Evolutionary conservation across 1,140 invertebrate genomes (phyloP).

Genomic region (Neoseiulus cucumeris): DNA sequence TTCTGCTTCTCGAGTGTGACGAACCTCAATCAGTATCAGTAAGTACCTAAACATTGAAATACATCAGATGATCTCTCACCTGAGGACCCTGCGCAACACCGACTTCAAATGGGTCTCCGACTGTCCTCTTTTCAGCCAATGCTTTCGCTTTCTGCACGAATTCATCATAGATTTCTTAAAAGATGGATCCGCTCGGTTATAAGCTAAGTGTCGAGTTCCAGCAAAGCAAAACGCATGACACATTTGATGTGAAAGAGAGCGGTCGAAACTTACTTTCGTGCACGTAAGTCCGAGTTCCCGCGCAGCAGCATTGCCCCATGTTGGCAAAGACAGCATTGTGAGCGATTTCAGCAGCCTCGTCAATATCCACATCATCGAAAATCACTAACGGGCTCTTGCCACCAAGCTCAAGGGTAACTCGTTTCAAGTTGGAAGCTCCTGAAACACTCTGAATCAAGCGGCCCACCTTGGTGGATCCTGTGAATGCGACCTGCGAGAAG

Average conservation of each 20-base stretch:
- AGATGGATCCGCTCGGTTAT: too few species aligned
- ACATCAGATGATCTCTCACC: too few species aligned
- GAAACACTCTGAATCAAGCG: conserved; percentile 49
- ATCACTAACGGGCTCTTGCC: conserved; percentile 39
- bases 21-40: too few species aligned
- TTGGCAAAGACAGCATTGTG: conserved; percentile 59
- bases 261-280: conserved; percentile 43
- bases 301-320: conserved; percentile 74
- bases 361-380: conserved; percentile 36
- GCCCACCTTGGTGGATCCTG: conserved; percentile 37
- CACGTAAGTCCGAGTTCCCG: conserved; percentile 69
- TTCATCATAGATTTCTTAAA: conserved; percentile 54
- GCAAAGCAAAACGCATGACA: too few species aligned
- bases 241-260: too few species aligned
- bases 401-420: conserved; percentile 44
- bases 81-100: conserved; percentile 56
- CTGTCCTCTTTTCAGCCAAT: conserved; percentile 42
- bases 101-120: conserved; percentile 58
- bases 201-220: too few species aligned
- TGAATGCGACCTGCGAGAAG: conserved; percentile 31
- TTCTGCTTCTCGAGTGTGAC: too few species aligned
- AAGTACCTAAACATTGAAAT: too few species aligned
- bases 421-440: conserved; percentile 54
- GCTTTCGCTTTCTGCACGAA: conserved; percentile 53
- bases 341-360: conserved; percentile 53